Evolutionary conservation across 2,888 invertebrate genomes (phyloP).

Genomic region (Drosophila borealis): DNA sequence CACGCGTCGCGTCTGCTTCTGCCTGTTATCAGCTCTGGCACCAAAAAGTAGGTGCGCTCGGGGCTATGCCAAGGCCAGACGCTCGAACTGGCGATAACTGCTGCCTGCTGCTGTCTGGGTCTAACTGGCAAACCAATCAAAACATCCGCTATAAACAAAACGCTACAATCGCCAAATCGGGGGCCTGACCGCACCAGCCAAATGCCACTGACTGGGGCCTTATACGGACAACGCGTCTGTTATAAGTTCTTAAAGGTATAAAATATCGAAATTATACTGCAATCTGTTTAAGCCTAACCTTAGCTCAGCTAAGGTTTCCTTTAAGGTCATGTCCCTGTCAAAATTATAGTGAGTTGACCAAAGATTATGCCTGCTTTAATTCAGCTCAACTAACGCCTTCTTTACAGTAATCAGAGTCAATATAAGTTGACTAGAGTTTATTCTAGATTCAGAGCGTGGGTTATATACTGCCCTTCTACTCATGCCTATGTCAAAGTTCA

Average conservation of each 20-base stretch:
- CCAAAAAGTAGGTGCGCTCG: constrained; percentile 31
- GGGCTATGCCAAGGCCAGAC: constrained; percentile 48
- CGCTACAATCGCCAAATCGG: constrained; percentile 32
- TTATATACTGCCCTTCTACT: too few relatives aligned
- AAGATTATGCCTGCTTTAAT: neutral
- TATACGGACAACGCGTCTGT: constrained; percentile 4
- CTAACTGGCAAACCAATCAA: constrained; percentile 41
- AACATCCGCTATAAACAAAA: constrained; percentile 63
- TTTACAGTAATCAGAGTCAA: neutral
- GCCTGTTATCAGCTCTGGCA: constrained; percentile 39
- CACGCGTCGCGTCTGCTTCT: constrained; percentile 15
- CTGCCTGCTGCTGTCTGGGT: constrained; percentile 17
- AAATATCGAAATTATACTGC: constrained; percentile 4
- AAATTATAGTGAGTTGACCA: neutral
- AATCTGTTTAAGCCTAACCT: constrained; percentile 10
- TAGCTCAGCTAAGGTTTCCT: constrained; percentile 84
- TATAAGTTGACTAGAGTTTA: neutral
- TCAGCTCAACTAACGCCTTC: neutral
- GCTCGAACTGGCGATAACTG: constrained; percentile 32
- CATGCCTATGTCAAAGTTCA: too few relatives aligned
- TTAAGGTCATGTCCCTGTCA: neutral
- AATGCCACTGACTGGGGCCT: constrained; percentile 52
- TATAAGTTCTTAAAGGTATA: constrained; percentile 9
- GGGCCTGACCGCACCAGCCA: constrained; percentile 66
- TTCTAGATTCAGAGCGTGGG: too few relatives aligned